These are phyloP conservation scores for Nycteola revayana DNA, from an alignment of 2,888 invertebrate genomes.

Conservation along the genomic window DNA sequence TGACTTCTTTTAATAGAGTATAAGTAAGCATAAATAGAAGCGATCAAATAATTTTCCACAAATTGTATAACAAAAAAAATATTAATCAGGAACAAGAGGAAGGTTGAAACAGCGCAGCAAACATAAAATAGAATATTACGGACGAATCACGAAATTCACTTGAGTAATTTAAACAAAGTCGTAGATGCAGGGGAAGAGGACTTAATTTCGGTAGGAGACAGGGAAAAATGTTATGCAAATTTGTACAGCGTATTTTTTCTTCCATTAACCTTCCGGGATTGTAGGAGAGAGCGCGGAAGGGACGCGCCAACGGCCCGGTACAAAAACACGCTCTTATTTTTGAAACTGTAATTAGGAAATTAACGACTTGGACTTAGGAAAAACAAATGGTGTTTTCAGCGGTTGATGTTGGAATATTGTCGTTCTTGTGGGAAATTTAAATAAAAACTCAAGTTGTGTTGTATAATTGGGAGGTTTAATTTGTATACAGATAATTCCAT, in stretches of 20 bases:
- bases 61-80: conserved; percentile 25
- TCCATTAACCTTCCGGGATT: conserved; percentile 74
- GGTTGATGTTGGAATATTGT: conserved; percentile 56
- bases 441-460: too few relatives aligned
- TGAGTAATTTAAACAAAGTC: conserved; percentile 74
- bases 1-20: too few relatives aligned
- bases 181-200: conserved; percentile 61
- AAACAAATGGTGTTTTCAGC: conserved; percentile 64
- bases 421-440: conserved; percentile 50
- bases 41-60: conserved; percentile 24
- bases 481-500: too few relatives aligned
- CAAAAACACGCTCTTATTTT: conserved; percentile 74
- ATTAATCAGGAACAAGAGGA: conserved; percentile 24
- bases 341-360: conserved; percentile 78
- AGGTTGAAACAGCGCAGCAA: conserved; percentile 32
- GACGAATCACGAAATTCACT: conserved; percentile 66
- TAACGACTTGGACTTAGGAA: conserved; percentile 69
- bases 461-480: too few relatives aligned
- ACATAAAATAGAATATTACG: conserved; percentile 58
- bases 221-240: conserved; percentile 79
- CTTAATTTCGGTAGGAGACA: conserved; percentile 72
- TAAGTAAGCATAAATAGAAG: conserved; percentile 23
- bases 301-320: conserved; percentile 45
- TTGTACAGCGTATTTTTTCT: conserved; percentile 79
- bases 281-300: conserved; percentile 46